Base-by-base conservation (phyloP, 2,113 vertebrate genomes). In the Xenotilapia flavipinnis region DNA sequence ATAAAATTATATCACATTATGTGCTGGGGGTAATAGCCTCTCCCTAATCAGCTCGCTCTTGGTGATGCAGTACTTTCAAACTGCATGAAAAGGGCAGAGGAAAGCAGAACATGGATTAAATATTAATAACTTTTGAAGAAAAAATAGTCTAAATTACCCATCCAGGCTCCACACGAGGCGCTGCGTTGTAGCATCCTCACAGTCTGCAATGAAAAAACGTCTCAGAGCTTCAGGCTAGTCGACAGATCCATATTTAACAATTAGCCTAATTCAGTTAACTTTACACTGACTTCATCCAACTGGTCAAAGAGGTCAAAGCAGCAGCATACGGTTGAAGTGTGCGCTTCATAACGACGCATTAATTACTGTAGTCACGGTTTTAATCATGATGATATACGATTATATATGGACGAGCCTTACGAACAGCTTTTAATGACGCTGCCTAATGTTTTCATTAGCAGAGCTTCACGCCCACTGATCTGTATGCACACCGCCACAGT, bases 361-460 rank as follows among this genome's bases (percentile, higher is more conserved):
- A 68, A 81, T 42, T 5, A 38, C 10, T 49, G 1, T 1, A 26
- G 80, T 54, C 85, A 38, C 47, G 38, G 65, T 31, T 81, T 86
- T 62, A 86, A 90, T 87, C 73, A 9, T 28, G 47, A 82, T 81
- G 38, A 91, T 85, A 75, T 82, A 77, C 21, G 73, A 70, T 88
- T 89, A 88, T 73, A 87, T 65, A 90, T 33, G 31, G 79, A 81
- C 5, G 5, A 28, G 28, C 15, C 49, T 36, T 79, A 26, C 3
- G 81, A 49, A 26, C 31, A 56, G 79, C 11, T 86, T 92, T 81
- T 84, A 86, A 89, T 90, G 87, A 68, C 21, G 2, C 23, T 15
- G 80, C 81, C 47, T 84, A 79, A 82, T 80, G 82, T 81, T 68
- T 53, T 88, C 79, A 85, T 93, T 90, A 94, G 81, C 51, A 11